Evolutionary conservation across 2,113 vertebrate species (phyloP).

Genomic region (Pteruthius melanotis): DNA sequence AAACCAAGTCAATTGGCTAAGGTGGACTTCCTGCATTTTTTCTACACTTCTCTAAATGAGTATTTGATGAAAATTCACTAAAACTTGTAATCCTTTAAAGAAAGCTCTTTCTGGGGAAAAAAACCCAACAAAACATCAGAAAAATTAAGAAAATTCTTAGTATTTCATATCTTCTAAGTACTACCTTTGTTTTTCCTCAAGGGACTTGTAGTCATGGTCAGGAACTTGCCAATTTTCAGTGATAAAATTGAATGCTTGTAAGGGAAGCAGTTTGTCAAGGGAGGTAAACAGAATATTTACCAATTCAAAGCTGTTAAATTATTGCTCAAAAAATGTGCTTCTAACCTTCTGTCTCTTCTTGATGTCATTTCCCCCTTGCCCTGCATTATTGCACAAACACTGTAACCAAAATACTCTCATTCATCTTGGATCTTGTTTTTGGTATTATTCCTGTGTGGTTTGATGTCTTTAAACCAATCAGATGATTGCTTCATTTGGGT

Average conservation of each 20-base stretch:
- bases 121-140: background rate
- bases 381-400: background rate
- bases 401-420: background rate
- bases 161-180: background rate
- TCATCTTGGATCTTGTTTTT: background rate
- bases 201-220: background rate
- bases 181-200: background rate
- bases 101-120: background rate
- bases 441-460: background rate
- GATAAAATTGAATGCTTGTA: background rate
- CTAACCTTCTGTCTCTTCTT: background rate
- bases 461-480: background rate
- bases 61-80: background rate
- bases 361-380: fast-evolving
- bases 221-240: background rate
- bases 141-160: fast-evolving
- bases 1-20: background rate
- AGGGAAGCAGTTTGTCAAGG: background rate
- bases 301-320: background rate
- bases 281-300: background rate
- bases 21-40: background rate
- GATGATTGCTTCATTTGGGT: background rate
- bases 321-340: background rate
- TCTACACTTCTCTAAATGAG: background rate
- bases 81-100: background rate